These are phyloP conservation scores for Luffia ferchaultella DNA, from an alignment of 2,888 invertebrate genomes.

Conservation along the genomic window DNA sequence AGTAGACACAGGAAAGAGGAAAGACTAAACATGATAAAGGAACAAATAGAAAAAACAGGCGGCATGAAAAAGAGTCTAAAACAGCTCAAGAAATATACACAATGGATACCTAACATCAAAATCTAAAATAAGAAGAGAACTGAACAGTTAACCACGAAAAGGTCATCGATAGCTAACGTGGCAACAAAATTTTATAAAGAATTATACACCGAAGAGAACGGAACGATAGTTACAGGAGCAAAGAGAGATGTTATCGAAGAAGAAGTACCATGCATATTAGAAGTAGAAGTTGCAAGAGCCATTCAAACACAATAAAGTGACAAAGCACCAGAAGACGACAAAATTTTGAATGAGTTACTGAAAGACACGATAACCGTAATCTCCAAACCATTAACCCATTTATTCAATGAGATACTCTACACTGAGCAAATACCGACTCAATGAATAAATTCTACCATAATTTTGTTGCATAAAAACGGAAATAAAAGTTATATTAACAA, in stretches of 20 bases:
- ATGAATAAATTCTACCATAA: background rate
- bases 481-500: background rate
- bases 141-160: background rate
- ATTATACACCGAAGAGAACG: background rate
- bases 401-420: background rate
- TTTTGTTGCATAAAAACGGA: background rate
- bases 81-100: background rate
- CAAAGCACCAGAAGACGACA: background rate
- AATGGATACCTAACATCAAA: background rate
- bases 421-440: background rate
- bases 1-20: slow-evolving; percentile 9
- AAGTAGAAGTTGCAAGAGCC: background rate
- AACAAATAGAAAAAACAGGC: background rate
- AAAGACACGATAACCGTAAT: background rate
- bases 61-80: background rate
- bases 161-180: background rate
- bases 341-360: background rate
- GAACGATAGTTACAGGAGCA: background rate
- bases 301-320: background rate
- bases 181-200: background rate
- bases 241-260: background rate
- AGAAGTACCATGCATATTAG: background rate
- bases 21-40: background rate
- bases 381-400: background rate
- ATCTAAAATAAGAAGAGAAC: background rate